Percentiles rank a stretch among this genome's conserved stretches.
Conservation (phyloP, 1,140 invertebrate genomes). For the Formica exsecta region DNA sequence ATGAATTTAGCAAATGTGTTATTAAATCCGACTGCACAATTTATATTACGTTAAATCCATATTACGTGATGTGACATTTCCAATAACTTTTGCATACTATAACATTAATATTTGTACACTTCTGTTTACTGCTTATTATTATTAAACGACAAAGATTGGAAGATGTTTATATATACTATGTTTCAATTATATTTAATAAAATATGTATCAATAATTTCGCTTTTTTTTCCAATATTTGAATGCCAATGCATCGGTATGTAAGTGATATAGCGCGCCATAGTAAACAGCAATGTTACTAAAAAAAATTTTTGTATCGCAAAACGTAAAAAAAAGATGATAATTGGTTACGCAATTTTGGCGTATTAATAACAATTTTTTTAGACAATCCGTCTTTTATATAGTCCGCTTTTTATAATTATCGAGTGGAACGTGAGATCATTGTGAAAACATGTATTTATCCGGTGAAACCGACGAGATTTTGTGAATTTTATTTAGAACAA, state of each 20-base stretch:
- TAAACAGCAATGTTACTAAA: background rate
- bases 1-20: slow-evolving; percentile 43
- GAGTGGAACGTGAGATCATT: background rate
- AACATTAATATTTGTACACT: slow-evolving; percentile 9
- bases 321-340: background rate
- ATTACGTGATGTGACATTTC: slow-evolving; percentile 40
- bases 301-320: background rate
- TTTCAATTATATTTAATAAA: no score
- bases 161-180: no score
- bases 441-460: background rate
- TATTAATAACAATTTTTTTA: slow-evolving; percentile 9
- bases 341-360: background rate
- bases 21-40: slow-evolving; percentile 56
- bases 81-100: slow-evolving; percentile 22
- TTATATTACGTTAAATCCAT: slow-evolving; percentile 49
- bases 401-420: slow-evolving; percentile 7
- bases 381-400: background rate
- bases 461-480: background rate
- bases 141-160: no score
- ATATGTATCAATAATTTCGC: background rate
- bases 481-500: background rate
- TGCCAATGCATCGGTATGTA: background rate
- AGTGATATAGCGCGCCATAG: background rate
- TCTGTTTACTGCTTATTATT: no score
- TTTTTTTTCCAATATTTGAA: slow-evolving; percentile 28